Conservation (phyloP, 2,113 vertebrate genomes). For the Mormoops blainvillei region DNA sequence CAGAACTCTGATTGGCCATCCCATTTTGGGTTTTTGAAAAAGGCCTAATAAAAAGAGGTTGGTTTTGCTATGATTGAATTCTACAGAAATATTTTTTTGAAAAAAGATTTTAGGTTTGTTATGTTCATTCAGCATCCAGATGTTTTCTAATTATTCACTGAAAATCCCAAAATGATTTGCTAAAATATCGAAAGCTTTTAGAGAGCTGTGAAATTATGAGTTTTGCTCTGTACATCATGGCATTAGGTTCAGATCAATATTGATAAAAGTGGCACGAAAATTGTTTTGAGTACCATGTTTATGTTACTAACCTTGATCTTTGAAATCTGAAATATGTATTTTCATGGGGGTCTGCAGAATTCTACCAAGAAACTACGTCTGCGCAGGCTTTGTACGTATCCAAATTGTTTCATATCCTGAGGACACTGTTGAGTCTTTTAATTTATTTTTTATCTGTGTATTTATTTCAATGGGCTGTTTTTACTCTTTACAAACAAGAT, state of each 20-base stretch:
- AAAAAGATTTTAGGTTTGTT: not conserved
- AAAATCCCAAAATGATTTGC: not conserved
- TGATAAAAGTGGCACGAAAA: not conserved
- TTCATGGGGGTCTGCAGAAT: not conserved
- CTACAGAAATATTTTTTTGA: not conserved
- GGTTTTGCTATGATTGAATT: not conserved
- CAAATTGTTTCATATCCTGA: slow-evolving; percentile 13
- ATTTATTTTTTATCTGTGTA: slow-evolving; percentile 26
- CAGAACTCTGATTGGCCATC: not conserved
- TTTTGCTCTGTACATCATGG: not conserved
- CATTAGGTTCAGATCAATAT: not conserved
- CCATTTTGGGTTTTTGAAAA: not conserved
- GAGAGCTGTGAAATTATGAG: not conserved
- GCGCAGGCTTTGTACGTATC: not conserved
- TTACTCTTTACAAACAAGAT: not conserved
- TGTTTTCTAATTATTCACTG: not conserved
- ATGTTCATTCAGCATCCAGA: not conserved
- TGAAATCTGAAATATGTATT: not conserved
- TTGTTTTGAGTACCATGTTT: not conserved
- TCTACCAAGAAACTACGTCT: not conserved
- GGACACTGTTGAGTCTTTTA: not conserved
- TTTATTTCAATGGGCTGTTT: slow-evolving; percentile 18
- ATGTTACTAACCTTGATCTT: not conserved
- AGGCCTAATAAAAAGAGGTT: not conserved
- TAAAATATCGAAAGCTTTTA: not conserved